phyloP scores from a whole-genome alignment of 2,797 vertebrate species.

The Lagorchestes hirsutus region DNA sequence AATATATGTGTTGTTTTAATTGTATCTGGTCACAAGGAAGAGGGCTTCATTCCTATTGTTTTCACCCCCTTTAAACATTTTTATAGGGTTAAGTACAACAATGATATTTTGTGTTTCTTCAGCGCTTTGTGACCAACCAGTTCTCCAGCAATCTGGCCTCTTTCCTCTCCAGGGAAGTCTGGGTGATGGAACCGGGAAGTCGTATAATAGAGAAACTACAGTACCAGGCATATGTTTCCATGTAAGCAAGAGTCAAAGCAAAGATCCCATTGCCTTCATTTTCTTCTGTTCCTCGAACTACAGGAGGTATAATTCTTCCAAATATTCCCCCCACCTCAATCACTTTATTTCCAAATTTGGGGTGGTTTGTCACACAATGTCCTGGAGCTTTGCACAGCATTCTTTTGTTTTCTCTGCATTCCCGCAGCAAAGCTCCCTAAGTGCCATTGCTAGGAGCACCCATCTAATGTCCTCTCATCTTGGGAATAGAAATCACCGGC shows the following conservation, averaged over 20 bases:
- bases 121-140: conserved; percentile 33
- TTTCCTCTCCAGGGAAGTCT: conserved; percentile 25
- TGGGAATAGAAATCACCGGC: conserved; percentile 77
- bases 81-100: conserved; percentile 47
- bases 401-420: conserved; percentile 72
- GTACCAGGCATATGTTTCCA: conserved; percentile 13
- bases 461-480: conserved; percentile 74
- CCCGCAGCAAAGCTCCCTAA: conserved; percentile 74
- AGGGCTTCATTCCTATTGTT: conserved; percentile 27
- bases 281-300: conserved; percentile 56
- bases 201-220: conserved; percentile 1
- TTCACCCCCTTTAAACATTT: conserved; percentile 49
- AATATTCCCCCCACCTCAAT: not conserved
- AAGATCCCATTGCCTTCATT: conserved; percentile 49
- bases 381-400: conserved; percentile 69
- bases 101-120: not conserved
- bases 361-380: conserved; percentile 57
- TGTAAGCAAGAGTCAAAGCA: conserved; percentile 57
- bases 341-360: conserved; percentile 23
- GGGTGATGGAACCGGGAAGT: not conserved
- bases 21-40: conserved; percentile 40
- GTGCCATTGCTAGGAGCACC: conserved; percentile 71
- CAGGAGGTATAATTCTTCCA: not conserved
- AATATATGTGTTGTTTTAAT: conserved; percentile 33
- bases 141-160: conserved; percentile 8